phyloP scores from a whole-genome alignment of 2,113 vertebrate genomes.

The Sorex fumeus region DNA sequence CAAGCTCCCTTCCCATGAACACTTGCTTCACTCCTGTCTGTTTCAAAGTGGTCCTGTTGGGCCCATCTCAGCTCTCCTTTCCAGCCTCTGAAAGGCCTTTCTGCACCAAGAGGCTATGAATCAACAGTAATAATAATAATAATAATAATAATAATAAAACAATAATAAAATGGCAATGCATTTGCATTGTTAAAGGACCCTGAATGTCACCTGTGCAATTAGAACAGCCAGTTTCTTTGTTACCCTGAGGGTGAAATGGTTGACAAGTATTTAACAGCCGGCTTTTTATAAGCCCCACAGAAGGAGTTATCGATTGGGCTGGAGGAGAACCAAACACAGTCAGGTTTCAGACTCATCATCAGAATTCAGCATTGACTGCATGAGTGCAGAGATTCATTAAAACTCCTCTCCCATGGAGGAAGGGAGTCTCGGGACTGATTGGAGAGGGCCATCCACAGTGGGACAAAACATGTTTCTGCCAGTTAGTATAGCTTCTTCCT shows the following conservation, averaged over 20 bases:
- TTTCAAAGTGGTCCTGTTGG: not conserved
- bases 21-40: not conserved
- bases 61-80: not conserved
- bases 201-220: constrained; percentile 51
- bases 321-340: constrained; percentile 70
- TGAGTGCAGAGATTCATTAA: constrained; percentile 36
- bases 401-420: constrained; percentile 39
- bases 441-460: constrained; percentile 17
- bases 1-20: not conserved
- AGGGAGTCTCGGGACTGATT: constrained; percentile 19
- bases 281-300: constrained; percentile 72
- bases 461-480: not conserved
- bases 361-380: constrained; percentile 14
- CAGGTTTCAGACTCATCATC: constrained; percentile 73
- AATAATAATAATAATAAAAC: too few relatives aligned
- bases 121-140: not conserved
- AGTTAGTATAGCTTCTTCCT: constrained; percentile 43
- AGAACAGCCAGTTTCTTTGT: constrained; percentile 64
- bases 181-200: constrained; percentile 51
- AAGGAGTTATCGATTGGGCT: constrained; percentile 72
- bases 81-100: not conserved
- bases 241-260: constrained; percentile 63
- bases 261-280: constrained; percentile 54
- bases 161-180: not conserved
- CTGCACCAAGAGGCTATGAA: not conserved